Base-by-base conservation (phyloP, 2,888 invertebrate genomes). In the Hemaris fuciformis region DNA sequence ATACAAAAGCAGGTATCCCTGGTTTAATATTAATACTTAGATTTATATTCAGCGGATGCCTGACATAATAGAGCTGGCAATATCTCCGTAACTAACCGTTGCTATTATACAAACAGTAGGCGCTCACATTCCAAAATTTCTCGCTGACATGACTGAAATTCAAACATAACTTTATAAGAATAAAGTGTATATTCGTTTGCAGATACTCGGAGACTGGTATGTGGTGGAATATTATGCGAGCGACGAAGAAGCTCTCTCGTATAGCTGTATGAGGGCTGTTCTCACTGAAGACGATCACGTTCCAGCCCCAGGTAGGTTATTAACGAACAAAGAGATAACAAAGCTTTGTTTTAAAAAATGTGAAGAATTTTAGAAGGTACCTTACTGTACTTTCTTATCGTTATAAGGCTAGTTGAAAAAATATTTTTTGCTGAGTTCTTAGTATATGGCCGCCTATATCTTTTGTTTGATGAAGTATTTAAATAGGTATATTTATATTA, bases 141-240 rank as follows among this genome's bases (percentile, higher is more conserved):
- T 27, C 31, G 18, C 8, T 2, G n/a, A 1, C 1, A n/a, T 1
- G 1, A 1, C 18, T 34, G 0, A 61, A 57, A 45, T 20, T 1
- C 5, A 23, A 27, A 10, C 22, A 31, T 34, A 53, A 23, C 4
- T 0, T 0, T 34, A 31, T 2, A 0, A 3, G 5, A 3, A 15
- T 45, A 31, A 27, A 18, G 34, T 59, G 66, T 2, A 60, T 53
- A 48, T 70, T 68, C 18, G 10, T 63, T 80, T 79, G 23, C 83
- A 96, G 96, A 94, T 98, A 92, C 91, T 97, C 73, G 97, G 97
- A 8, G 93, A 94, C 67, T 98, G 97, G 97, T 96, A 94, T 86
- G 96, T 97, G 46, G 96, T 97, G 18, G 97, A 97, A 79, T 97
- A 97, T 87, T 98, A 97, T 79, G 97, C 97, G 1, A 97, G 97